A percentile compares a stretch with the other conserved stretches of the same genome.
Evolutionary conservation across 1,140 invertebrate species (phyloP).

Genomic region (Caerostris darwini): DNA sequence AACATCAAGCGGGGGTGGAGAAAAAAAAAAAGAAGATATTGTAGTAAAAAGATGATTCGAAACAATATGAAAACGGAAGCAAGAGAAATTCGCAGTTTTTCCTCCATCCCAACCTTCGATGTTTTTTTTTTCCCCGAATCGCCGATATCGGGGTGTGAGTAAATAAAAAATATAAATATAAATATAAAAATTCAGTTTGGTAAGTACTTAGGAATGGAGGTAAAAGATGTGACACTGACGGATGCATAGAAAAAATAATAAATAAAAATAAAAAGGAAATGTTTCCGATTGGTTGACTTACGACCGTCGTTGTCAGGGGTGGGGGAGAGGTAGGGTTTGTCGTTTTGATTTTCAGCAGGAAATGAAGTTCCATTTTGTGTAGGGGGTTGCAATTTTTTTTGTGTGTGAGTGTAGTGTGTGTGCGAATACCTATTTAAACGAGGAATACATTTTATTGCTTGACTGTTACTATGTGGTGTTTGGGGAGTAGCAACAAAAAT

Average conservation of each 20-base stretch:
- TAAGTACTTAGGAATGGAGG: background rate
- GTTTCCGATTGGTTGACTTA: slow-evolving; percentile 1
- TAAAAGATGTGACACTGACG: background rate
- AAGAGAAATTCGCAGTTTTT: background rate
- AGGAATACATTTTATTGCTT: background rate
- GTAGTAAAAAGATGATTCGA: background rate
- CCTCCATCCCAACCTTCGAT: background rate
- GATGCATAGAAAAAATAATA: background rate
- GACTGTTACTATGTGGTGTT: background rate
- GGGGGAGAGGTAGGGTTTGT: background rate
- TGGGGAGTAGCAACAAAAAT: background rate
- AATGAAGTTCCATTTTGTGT: slow-evolving; percentile 7
- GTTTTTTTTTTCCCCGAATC: background rate
- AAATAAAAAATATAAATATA: background rate
- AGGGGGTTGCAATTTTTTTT: background rate
- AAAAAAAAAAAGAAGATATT: background rate
- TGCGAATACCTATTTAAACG: background rate
- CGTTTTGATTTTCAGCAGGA: slow-evolving; percentile 49
- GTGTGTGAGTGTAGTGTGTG: background rate
- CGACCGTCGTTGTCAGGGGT: background rate
- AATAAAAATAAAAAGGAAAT: background rate
- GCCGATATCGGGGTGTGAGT: background rate
- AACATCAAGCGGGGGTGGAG: background rate
- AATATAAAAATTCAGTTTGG: background rate
- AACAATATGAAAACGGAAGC: slow-evolving; percentile 2